Conservation (phyloP, 2,113 vertebrate species). For the Myiopsitta monachus region DNA sequence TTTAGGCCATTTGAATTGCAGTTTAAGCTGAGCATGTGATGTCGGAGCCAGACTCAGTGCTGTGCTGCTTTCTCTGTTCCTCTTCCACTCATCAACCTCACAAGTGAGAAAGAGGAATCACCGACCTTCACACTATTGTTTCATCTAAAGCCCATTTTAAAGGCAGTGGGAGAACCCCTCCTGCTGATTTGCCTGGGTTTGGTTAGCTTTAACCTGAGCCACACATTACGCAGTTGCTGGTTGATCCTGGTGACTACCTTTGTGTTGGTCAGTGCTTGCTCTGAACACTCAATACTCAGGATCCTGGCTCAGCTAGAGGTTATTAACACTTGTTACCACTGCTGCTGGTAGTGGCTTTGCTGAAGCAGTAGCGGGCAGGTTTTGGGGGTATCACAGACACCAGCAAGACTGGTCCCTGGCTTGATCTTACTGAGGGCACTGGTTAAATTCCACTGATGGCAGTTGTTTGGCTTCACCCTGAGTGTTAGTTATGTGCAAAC, state of each 20-base stretch:
- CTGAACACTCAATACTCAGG: not conserved
- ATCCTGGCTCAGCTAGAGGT: not conserved
- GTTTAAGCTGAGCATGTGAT: not conserved
- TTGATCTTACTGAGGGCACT: not conserved
- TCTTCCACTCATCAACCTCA: not conserved
- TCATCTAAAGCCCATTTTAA: not conserved
- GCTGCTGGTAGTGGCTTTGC: not conserved
- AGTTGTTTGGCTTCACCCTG: not conserved
- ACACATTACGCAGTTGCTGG: not conserved
- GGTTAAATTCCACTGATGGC: not conserved
- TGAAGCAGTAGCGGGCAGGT: not conserved
- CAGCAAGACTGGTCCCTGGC: not conserved
- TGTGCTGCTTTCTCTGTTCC: conserved; percentile 24
- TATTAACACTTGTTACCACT: not conserved
- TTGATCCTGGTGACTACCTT: not conserved
- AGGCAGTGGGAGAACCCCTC: not conserved
- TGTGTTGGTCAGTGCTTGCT: not conserved
- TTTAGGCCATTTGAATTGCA: not conserved
- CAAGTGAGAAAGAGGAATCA: not conserved
- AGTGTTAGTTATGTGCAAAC: not conserved
- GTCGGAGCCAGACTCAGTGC: not conserved
- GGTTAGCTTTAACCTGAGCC: not conserved
- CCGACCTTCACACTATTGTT: not conserved
- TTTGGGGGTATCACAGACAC: not conserved
- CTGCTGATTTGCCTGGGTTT: not conserved